Evolutionary conservation across 2,797 vertebrate species (phyloP).

Genomic region (Parauchenoglanis punctatus): DNA sequence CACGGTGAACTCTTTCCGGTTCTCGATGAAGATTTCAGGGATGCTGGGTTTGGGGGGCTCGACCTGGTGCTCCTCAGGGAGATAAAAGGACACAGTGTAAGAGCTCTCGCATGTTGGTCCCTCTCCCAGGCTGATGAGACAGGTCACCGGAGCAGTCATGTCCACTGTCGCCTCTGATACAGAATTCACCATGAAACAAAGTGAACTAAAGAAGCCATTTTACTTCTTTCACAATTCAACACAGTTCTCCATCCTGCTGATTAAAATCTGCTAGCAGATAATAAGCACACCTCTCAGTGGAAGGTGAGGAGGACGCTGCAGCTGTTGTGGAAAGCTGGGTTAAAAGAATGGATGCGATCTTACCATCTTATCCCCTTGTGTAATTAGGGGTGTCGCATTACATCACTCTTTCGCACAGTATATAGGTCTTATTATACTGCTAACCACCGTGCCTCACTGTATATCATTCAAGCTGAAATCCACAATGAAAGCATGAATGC

Average conservation of each 20-base stretch:
- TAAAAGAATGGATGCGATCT: neutral
- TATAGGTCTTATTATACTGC: neutral
- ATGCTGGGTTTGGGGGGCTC: constrained; percentile 75
- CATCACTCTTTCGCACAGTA: neutral
- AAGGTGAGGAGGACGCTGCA: neutral
- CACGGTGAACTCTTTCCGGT: constrained; percentile 74
- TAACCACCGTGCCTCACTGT: neutral
- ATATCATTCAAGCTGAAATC: neutral
- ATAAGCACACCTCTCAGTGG: neutral
- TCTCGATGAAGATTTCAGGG: constrained; percentile 75
- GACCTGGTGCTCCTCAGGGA: constrained; percentile 74
- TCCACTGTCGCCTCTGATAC: constrained; percentile 75
- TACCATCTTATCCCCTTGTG: neutral
- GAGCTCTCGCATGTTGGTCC: constrained; percentile 72
- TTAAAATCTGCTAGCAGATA: neutral
- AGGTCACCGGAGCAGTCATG: constrained; percentile 78
- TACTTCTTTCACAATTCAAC: neutral
- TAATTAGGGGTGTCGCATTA: neutral
- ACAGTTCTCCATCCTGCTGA: neutral
- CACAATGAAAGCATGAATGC: neutral
- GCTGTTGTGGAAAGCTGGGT: neutral
- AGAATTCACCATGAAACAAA: neutral
- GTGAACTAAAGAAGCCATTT: neutral
- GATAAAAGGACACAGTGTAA: constrained; percentile 76
- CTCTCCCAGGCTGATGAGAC: constrained; percentile 74